phyloP scores from a whole-genome alignment of 2,888 invertebrate genomes.

The Celastrina argiolus region DNA sequence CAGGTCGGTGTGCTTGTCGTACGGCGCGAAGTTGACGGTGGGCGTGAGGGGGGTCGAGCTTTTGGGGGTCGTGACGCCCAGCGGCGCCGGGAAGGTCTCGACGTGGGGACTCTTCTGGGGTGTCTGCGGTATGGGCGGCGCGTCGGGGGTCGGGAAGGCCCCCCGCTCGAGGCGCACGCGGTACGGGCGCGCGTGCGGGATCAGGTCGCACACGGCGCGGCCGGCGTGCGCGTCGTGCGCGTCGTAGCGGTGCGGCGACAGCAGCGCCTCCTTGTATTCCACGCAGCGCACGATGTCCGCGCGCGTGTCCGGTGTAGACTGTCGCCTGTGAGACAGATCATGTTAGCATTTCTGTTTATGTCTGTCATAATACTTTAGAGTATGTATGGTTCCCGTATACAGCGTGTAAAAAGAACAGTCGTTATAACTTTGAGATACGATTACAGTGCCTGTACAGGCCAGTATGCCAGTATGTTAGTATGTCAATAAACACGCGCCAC shows the following conservation, averaged over 20 bases:
- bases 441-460: too few species aligned
- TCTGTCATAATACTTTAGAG: too few species aligned
- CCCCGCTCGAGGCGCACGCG: conserved; percentile 78
- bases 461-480: too few species aligned
- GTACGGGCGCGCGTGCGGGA: conserved; percentile 52
- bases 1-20: conserved; percentile 52
- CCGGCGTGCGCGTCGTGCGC: conserved; percentile 44
- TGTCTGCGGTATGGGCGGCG: background rate
- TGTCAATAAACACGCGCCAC: too few species aligned
- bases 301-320: conserved; percentile 58
- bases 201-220: conserved; percentile 64
- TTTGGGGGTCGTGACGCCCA: background rate
- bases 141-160: conserved; percentile 30
- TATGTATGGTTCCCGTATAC: too few species aligned
- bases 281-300: conserved; percentile 73
- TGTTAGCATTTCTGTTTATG: too few species aligned
- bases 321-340: conserved; percentile 42
- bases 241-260: conserved; percentile 49
- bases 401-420: too few species aligned
- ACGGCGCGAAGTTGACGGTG: conserved; percentile 59
- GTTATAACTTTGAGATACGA: too few species aligned
- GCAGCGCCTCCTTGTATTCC: conserved; percentile 55
- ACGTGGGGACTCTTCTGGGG: background rate
- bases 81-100: background rate
- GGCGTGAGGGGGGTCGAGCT: conserved; percentile 48